Evolutionary conservation across 2,113 vertebrate genomes (phyloP).

Genomic region (Ascaphus truei): DNA sequence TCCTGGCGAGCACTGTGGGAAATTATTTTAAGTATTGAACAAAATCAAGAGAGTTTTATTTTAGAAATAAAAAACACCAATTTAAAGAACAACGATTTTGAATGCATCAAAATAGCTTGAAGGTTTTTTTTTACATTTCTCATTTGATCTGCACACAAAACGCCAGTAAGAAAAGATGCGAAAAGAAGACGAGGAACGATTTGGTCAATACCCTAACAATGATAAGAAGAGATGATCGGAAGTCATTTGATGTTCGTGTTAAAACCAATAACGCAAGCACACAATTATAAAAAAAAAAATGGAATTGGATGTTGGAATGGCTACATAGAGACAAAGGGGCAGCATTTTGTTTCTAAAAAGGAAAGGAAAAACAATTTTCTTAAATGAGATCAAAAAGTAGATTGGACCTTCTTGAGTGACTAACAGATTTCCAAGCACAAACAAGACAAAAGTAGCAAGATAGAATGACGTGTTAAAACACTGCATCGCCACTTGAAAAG

Average conservation of each 20-base stretch:
- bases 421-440: background rate
- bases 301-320: background rate
- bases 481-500: background rate
- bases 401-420: background rate
- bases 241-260: background rate
- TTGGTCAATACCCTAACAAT: background rate
- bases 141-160: background rate
- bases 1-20: too few species aligned
- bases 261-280: background rate
- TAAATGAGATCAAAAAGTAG: conserved; percentile 18
- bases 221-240: background rate
- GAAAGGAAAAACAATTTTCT: background rate
- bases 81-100: too few species aligned
- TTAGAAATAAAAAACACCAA: too few species aligned
- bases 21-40: too few species aligned
- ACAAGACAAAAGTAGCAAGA: background rate
- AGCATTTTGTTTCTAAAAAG: conserved; percentile 4
- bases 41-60: too few species aligned
- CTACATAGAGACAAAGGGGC: background rate
- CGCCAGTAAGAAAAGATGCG: background rate
- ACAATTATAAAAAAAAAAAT: conserved; percentile 14
- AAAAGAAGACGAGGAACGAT: background rate
- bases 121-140: background rate
- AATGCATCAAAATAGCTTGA: too few species aligned
- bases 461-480: background rate